Conservation (phyloP, 2,797 vertebrate species). For the Basileuterus tristriatus region DNA sequence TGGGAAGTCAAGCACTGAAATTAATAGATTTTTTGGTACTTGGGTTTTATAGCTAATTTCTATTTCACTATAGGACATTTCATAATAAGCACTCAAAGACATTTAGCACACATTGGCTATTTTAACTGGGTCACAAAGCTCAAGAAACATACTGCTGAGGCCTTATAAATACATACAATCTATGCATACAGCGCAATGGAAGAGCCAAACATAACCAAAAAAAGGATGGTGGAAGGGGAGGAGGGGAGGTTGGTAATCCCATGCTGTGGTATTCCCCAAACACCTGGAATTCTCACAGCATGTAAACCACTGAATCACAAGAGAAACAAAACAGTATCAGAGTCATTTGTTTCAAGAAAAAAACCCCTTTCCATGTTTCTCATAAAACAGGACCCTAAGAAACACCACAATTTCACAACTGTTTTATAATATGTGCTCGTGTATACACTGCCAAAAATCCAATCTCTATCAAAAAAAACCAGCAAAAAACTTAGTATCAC, state of each 20-base stretch:
- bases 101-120: constrained; percentile 2
- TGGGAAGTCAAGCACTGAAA: constrained; percentile 51
- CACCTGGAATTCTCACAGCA: neutral
- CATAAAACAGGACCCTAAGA: neutral
- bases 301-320: neutral
- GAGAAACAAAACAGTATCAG: neutral
- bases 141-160: neutral
- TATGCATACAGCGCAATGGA: neutral
- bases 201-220: neutral
- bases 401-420: neutral
- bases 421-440: neutral
- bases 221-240: neutral
- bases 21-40: neutral
- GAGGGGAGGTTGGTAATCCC: neutral
- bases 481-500: accelerated
- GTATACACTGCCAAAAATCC: neutral
- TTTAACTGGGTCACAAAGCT: neutral
- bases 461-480: neutral
- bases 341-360: neutral
- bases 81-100: neutral
- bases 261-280: neutral
- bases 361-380: accelerated
- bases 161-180: neutral
- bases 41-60: constrained; percentile 30
- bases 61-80: neutral